Evolutionary conservation across 2,113 vertebrate species (phyloP).

Genomic region (Pseudorasbora parva): DNA sequence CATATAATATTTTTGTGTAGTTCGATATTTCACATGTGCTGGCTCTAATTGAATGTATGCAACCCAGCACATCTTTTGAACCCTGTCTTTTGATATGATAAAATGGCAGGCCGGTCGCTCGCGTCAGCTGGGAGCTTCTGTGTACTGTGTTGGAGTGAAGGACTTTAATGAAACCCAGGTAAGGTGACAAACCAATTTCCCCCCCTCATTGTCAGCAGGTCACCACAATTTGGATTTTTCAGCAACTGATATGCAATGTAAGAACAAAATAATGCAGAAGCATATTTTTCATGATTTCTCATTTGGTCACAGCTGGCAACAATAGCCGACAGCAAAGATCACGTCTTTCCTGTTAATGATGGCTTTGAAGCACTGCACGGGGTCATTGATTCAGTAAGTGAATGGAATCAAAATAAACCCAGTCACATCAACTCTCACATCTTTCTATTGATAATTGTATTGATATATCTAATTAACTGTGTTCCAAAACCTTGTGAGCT

Average conservation of each 20-base stretch:
- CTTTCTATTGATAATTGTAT: neutral
- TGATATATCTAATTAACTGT: neutral
- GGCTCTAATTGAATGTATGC: neutral
- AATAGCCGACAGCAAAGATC: constrained; percentile 94
- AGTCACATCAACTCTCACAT: neutral
- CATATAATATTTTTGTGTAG: neutral
- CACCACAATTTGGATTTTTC: neutral
- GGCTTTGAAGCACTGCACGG: constrained; percentile 95
- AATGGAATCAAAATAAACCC: neutral
- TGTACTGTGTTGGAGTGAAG: constrained; percentile 97
- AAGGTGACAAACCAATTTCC: constrained; percentile 25
- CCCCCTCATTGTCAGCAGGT: neutral
- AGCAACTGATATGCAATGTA: neutral
- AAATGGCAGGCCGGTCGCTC: constrained; percentile 86
- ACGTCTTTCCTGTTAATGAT: constrained; percentile 95
- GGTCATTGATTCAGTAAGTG: constrained; percentile 93
- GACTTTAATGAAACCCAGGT: constrained; percentile 99
- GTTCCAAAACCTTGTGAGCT: neutral
- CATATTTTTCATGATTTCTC: neutral
- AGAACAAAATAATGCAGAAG: neutral
- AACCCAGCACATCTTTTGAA: neutral
- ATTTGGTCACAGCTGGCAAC: constrained; percentile 84
- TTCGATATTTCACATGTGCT: neutral
- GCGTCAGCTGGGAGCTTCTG: constrained; percentile 89
- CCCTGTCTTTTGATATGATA: neutral